A percentile compares a stretch with the other conserved stretches of the same genome.
These are phyloP conservation scores for Morelia viridis DNA, from an alignment of 2,797 vertebrate species.

Conservation along the genomic window DNA sequence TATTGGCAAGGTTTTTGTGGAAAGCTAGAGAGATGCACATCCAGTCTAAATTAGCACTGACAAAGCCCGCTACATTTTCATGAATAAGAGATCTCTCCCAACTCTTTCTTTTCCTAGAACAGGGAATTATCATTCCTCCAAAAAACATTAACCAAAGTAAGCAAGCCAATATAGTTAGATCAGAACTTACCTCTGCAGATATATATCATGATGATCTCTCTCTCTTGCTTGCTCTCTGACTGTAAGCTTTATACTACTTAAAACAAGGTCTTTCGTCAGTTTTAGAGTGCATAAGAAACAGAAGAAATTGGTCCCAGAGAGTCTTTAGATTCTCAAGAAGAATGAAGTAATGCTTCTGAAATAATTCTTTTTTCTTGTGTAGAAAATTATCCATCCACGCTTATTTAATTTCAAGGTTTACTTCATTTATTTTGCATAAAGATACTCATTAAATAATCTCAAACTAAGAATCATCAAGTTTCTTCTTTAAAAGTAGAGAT, in stretches of 20 bases:
- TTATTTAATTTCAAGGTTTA: conserved; percentile 32
- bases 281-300: not conserved
- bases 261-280: not conserved
- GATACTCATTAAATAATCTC: conserved; percentile 15
- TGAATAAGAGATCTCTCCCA: not conserved
- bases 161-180: not conserved
- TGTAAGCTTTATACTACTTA: not conserved
- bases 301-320: conserved; percentile 30
- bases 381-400: not conserved
- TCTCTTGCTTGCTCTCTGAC: not conserved
- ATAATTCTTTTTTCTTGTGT: not conserved
- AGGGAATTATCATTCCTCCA: not conserved
- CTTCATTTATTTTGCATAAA: conserved; percentile 3
- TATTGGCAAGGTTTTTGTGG: not conserved
- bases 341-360: conserved; percentile 15
- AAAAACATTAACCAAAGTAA: not conserved
- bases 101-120: not conserved
- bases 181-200: not conserved
- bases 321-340: conserved; percentile 22
- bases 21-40: not conserved
- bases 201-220: not conserved
- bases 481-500: not conserved
- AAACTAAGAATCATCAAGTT: not conserved
- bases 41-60: not conserved
- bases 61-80: not conserved